These are phyloP conservation scores for Antigone vipio DNA, from an alignment of 2,113 vertebrate genomes.

Conservation along the genomic window DNA sequence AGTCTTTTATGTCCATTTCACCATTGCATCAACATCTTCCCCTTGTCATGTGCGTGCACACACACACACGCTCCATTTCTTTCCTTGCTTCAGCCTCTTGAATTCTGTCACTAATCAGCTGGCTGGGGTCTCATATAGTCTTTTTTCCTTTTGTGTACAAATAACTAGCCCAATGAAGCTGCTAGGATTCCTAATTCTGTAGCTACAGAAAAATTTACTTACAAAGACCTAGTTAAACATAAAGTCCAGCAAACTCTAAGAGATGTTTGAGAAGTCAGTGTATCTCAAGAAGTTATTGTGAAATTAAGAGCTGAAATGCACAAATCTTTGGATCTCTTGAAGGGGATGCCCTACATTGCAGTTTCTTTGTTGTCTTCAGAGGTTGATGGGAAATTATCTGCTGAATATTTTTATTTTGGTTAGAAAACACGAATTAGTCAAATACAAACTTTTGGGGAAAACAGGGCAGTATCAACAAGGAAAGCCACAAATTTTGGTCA, in stretches of 20 bases:
- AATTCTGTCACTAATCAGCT: background rate
- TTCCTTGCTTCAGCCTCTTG: background rate
- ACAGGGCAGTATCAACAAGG: background rate
- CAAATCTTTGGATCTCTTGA: background rate
- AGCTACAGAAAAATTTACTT: background rate
- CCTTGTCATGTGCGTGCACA: fast-evolving
- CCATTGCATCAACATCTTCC: background rate
- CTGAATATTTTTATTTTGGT: background rate
- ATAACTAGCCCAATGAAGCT: background rate
- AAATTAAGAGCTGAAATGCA: background rate
- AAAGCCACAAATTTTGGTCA: background rate
- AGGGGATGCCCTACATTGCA: background rate
- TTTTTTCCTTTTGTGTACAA: background rate
- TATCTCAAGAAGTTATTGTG: background rate
- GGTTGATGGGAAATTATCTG: background rate
- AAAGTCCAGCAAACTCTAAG: background rate
- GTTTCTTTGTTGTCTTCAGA: background rate
- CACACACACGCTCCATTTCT: background rate
- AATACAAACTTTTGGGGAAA: background rate
- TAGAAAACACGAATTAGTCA: background rate
- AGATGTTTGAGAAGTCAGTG: background rate
- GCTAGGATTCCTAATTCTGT: background rate
- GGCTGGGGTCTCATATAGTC: background rate
- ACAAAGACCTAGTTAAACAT: background rate
- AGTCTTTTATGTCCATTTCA: background rate